A percentile compares a stretch with the other conserved stretches of the same genome.
Evolutionary conservation across 2,888 invertebrate species (phyloP).

Genomic region (Leucania comma): DNA sequence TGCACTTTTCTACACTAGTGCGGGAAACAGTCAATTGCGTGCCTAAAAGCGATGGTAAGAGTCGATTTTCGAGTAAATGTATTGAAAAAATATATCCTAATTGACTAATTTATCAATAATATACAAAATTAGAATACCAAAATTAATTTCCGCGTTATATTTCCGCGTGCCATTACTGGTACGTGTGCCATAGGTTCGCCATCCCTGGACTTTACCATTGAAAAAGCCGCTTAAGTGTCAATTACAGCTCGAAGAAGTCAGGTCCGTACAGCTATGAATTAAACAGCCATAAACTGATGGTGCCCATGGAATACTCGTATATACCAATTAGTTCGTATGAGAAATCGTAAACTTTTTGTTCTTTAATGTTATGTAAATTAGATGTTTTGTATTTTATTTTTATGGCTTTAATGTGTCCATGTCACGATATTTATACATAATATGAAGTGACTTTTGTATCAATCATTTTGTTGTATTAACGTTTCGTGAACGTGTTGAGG

Average conservation of each 20-base stretch:
- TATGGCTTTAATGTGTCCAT: conserved; percentile 25
- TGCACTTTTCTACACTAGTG: too few species aligned
- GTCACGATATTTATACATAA: conserved; percentile 34
- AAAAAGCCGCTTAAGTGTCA: conserved; percentile 48
- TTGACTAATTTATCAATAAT: too few species aligned
- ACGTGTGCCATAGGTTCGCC: too few species aligned
- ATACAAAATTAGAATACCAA: too few species aligned
- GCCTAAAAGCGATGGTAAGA: too few species aligned
- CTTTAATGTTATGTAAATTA: conserved; percentile 61
- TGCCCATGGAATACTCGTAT: conserved; percentile 60
- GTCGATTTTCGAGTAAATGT: too few species aligned
- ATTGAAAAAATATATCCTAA: too few species aligned
- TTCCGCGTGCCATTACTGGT: too few species aligned
- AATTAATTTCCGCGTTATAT: too few species aligned
- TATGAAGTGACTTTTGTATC: not conserved
- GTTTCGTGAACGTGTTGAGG: not conserved
- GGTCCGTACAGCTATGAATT: conserved; percentile 56
- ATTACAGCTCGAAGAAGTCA: conserved; percentile 48
- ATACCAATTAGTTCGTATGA: conserved; percentile 63
- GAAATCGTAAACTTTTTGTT: conserved; percentile 48
- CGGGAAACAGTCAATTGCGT: too few species aligned
- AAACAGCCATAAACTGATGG: conserved; percentile 61
- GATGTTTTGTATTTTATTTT: conserved; percentile 55
- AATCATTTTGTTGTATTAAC: not conserved
- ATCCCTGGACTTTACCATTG: conserved; percentile 33